A percentile compares a stretch with the other conserved stretches of the same genome.
Conservation (phyloP, 2,888 invertebrate genomes). For the Caenorhabditis wallacei region DNA sequence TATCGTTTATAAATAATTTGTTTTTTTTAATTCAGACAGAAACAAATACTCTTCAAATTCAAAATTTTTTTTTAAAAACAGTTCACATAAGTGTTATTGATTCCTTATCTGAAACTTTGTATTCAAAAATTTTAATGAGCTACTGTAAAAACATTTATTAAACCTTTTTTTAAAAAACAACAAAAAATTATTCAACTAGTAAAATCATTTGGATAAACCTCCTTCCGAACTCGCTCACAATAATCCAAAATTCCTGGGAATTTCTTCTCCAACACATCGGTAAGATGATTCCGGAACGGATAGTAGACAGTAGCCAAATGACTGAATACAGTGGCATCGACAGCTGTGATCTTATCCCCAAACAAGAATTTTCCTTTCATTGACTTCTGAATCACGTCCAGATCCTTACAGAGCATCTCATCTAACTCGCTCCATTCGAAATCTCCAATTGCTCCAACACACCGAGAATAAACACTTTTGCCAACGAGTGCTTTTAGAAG, state of each 20-base stretch:
- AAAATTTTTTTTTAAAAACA: no score
- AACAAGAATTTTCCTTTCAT: constrained; percentile 91
- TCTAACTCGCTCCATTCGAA: constrained; percentile 21
- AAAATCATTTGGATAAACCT: constrained; percentile 44
- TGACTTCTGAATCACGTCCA: constrained; percentile 12
- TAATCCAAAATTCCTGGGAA: constrained; percentile 25
- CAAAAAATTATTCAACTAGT: constrained; percentile 9
- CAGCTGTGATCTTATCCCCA: constrained; percentile 93
- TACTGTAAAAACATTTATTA: no score
- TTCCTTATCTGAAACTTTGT: no score
- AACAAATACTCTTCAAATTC: no score
- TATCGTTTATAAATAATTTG: no score
- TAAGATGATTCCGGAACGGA: neutral
- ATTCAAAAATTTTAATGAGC: no score
- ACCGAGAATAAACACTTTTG: neutral
- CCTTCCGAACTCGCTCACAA: constrained; percentile 14
- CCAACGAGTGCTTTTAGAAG: constrained; percentile 17
- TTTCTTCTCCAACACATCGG: constrained; percentile 17
- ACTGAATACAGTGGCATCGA: constrained; percentile 78
- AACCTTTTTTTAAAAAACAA: neutral
- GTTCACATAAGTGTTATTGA: no score
- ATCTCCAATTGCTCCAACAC: constrained; percentile 33
- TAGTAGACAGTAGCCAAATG: constrained; percentile 75
- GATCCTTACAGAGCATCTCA: constrained; percentile 10
- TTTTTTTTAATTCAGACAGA: no score